Evolutionary conservation across 1,140 invertebrate genomes (phyloP).

Genomic region (Drosophila watanabei): DNA sequence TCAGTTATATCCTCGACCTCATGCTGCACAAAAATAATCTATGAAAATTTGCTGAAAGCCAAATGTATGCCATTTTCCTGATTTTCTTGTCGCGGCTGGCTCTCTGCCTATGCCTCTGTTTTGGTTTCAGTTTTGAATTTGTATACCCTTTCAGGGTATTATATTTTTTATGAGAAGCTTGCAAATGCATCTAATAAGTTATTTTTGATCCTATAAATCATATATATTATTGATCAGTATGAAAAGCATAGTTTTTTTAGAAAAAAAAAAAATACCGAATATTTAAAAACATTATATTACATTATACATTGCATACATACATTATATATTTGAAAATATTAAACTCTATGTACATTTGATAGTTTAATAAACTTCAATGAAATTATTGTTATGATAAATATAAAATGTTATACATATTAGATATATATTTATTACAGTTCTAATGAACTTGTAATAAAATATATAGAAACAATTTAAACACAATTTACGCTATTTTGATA

Average conservation of each 20-base stretch:
- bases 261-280: too few relatives aligned
- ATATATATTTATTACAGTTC: too few relatives aligned
- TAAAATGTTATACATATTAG: too few relatives aligned
- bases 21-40: slow-evolving; percentile 49
- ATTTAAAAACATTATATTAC: too few relatives aligned
- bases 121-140: slow-evolving; percentile 17
- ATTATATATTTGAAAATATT: background rate
- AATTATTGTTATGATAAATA: too few relatives aligned
- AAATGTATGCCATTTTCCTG: slow-evolving; percentile 57
- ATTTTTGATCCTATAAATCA: background rate
- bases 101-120: slow-evolving; percentile 15
- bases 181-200: background rate
- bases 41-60: slow-evolving; percentile 68
- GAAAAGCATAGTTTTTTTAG: too few relatives aligned
- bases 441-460: too few relatives aligned
- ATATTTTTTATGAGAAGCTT: background rate
- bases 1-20: slow-evolving; percentile 2
- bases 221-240: background rate
- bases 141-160: background rate
- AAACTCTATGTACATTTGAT: too few relatives aligned
- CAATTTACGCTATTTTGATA: too few relatives aligned
- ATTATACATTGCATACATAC: too few relatives aligned
- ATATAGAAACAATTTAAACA: too few relatives aligned
- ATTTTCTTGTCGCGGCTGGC: slow-evolving; percentile 9
- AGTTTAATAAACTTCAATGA: too few relatives aligned